Percentiles rank a stretch among this genome's conserved stretches.
Evolutionary conservation across 1,140 invertebrate genomes (phyloP).

Genomic region (Listronotus bonariensis): DNA sequence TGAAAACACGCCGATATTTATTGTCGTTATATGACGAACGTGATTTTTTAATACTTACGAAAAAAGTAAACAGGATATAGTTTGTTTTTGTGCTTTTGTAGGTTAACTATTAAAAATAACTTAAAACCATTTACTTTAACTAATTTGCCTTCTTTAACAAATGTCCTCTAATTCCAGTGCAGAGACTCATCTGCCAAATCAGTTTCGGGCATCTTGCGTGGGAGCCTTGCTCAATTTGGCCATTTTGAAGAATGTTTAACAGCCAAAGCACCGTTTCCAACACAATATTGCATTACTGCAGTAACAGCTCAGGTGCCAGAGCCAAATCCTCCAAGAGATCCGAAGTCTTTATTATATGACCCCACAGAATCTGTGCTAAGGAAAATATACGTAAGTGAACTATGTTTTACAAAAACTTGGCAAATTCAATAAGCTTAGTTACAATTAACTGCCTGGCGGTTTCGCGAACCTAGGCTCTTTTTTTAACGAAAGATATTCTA

Average conservation of each 20-base stretch:
- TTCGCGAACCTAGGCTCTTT: no score
- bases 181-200: slow-evolving; percentile 63
- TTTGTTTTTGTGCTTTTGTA: no score
- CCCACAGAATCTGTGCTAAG: slow-evolving; percentile 58
- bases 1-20: no score
- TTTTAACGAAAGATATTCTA: no score
- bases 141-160: neutral
- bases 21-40: no score
- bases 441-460: no score
- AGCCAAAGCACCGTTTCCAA: slow-evolving; percentile 55
- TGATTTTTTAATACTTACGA: no score
- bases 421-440: no score
- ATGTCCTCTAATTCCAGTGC: slow-evolving; percentile 55
- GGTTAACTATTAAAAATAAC: no score
- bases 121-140: no score
- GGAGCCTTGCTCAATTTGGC: slow-evolving; percentile 62
- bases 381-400: slow-evolving; percentile 58
- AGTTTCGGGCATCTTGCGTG: slow-evolving; percentile 61
- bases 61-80: no score
- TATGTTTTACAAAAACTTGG: no score
- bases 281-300: slow-evolving; percentile 61
- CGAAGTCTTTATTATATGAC: slow-evolving; percentile 50
- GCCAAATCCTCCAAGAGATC: slow-evolving; percentile 51
- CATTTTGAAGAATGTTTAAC: slow-evolving; percentile 66
- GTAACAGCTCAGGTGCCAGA: slow-evolving; percentile 52